A percentile compares a stretch with the other conserved stretches of the same genome.
phyloP scores from a whole-genome alignment of 2,888 invertebrate species.

The Drosophila pseudotakahashii region DNA sequence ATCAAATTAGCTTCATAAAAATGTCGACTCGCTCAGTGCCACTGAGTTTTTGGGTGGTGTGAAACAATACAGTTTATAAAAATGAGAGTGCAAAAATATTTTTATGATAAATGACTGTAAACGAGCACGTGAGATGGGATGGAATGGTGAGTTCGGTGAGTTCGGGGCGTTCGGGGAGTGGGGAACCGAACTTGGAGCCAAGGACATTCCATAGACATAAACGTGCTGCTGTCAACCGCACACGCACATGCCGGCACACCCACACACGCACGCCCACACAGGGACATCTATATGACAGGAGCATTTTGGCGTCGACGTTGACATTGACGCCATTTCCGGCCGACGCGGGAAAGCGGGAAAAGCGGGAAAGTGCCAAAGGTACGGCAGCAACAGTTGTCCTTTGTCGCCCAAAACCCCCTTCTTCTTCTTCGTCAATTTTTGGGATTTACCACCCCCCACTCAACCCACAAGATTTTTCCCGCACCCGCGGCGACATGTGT shows the following conservation, averaged over 20 bases:
- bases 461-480: not conserved
- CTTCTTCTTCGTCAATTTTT: not conserved
- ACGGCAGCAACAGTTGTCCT: constrained; percentile 62
- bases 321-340: constrained; percentile 79
- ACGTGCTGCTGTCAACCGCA: constrained; percentile 74
- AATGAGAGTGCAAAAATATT: constrained; percentile 74
- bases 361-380: constrained; percentile 26
- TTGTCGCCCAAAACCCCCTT: constrained; percentile 54
- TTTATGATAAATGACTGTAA: constrained; percentile 78
- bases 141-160: constrained; percentile 52
- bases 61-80: constrained; percentile 78
- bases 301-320: constrained; percentile 74
- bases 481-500: constrained; percentile 65
- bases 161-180: not conserved
- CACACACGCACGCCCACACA: constrained; percentile 33
- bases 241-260: constrained; percentile 66
- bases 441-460: not conserved
- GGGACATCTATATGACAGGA: constrained; percentile 55
- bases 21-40: constrained; percentile 52
- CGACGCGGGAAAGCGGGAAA: constrained; percentile 54
- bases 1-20: constrained; percentile 79
- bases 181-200: constrained; percentile 21
- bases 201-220: constrained; percentile 65
- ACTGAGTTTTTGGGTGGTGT: constrained; percentile 43
- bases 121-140: constrained; percentile 70